A percentile compares a stretch with the other conserved stretches of the same genome.
phyloP scores from a whole-genome alignment of 2,113 vertebrate species.

The Apodemus speciosus region DNA sequence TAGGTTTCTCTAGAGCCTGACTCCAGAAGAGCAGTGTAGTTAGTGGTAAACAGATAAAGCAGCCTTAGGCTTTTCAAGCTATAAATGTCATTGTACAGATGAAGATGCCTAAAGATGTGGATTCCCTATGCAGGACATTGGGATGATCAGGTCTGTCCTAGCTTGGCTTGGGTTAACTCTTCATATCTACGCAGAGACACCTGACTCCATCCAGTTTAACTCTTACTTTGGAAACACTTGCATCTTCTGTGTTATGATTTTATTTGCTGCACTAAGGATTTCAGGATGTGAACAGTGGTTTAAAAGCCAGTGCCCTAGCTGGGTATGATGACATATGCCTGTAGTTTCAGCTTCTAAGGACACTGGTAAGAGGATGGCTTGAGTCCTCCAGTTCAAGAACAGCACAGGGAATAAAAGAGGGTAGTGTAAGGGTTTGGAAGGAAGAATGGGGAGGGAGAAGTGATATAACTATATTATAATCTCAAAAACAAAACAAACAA shows the following conservation, averaged over 20 bases:
- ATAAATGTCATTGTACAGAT: constrained; percentile 13
- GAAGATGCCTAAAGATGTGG: constrained; percentile 19
- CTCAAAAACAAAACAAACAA: background rate
- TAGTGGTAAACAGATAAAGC: constrained; percentile 11
- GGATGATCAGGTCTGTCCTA: background rate
- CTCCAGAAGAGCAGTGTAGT: background rate
- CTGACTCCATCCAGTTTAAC: constrained; percentile 13
- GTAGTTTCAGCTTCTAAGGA: background rate
- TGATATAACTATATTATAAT: background rate
- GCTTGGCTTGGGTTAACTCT: background rate
- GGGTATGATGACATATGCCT: background rate
- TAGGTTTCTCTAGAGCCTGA: background rate
- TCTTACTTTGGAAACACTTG: constrained; percentile 46
- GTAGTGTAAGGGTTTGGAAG: background rate
- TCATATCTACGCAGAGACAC: constrained; percentile 49
- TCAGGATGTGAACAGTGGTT: constrained; percentile 11
- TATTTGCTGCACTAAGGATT: constrained; percentile 31
- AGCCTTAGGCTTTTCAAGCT: constrained; percentile 46
- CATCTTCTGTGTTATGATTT: constrained; percentile 1
- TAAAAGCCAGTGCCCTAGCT: background rate
- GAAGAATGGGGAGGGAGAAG: background rate
- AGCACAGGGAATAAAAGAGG: background rate
- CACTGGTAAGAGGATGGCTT: background rate
- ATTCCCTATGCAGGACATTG: constrained; percentile 27
- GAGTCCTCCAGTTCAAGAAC: background rate